These are phyloP conservation scores for Semotilus atromaculatus DNA, from an alignment of 2,797 vertebrate genomes.

Conservation along the genomic window DNA sequence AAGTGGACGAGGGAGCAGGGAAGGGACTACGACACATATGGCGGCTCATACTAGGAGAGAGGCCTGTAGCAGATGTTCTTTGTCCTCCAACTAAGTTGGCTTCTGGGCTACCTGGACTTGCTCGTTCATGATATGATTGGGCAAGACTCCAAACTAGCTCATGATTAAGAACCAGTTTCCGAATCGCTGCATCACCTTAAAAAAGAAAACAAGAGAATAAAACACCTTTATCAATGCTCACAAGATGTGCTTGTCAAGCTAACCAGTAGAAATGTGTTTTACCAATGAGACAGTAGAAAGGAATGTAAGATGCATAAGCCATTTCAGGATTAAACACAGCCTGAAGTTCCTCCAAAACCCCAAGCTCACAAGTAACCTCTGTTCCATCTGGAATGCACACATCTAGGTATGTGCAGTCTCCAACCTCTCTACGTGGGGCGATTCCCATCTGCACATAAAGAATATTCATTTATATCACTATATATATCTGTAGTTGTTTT, in stretches of 20 bases:
- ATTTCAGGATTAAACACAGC: conserved; percentile 94
- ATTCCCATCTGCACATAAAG: conserved; percentile 70
- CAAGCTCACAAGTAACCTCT: conserved; percentile 80
- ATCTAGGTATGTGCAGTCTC: conserved; percentile 82
- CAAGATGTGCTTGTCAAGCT: not conserved
- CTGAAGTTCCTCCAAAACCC: conserved; percentile 88
- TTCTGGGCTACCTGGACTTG: conserved; percentile 75
- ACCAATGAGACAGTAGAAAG: conserved; percentile 96
- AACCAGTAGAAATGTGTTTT: conserved; percentile 45
- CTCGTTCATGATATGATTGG: conserved; percentile 83
- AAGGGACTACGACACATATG: conserved; percentile 68
- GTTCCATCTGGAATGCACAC: conserved; percentile 77
- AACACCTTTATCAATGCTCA: not conserved
- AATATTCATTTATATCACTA: not conserved
- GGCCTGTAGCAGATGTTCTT: conserved; percentile 53
- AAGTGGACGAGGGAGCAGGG: conserved; percentile 68
- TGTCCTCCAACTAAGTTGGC: conserved; percentile 53
- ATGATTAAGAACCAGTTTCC: conserved; percentile 88
- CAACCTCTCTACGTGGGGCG: conserved; percentile 74
- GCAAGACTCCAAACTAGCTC: conserved; percentile 88
- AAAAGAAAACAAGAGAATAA: not conserved
- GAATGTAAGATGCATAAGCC: conserved; percentile 94
- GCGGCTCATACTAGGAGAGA: conserved; percentile 67
- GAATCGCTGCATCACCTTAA: conserved; percentile 87
- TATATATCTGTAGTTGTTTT: not conserved